Evolutionary conservation across 2,113 vertebrate genomes (phyloP).

Genomic region (sheep (Ovis aries)): DNA sequence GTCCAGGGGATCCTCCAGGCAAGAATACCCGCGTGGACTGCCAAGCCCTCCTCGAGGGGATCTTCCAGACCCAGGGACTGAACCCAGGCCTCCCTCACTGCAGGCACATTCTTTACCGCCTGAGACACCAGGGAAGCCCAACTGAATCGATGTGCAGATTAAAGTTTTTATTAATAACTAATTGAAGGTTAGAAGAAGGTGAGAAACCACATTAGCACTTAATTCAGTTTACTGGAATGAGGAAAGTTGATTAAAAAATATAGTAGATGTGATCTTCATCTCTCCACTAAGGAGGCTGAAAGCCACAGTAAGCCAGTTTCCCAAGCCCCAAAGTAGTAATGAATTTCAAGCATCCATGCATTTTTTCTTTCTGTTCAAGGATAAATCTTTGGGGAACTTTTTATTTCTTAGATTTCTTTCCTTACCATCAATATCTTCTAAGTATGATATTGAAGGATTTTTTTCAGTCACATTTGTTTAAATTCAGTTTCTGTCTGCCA

Average conservation of each 20-base stretch:
- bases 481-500: background rate
- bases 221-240: background rate
- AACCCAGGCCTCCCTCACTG: background rate
- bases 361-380: background rate
- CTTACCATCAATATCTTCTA: background rate
- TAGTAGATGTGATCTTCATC: background rate
- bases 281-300: background rate
- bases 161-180: slow-evolving; percentile 8
- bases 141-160: background rate
- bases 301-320: background rate
- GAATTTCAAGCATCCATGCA: background rate
- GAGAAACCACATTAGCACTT: background rate
- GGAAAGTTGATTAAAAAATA: background rate
- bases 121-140: background rate
- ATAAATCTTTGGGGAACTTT: background rate
- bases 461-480: background rate
- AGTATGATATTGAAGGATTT: background rate
- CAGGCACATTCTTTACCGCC: background rate
- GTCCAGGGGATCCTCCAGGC: background rate
- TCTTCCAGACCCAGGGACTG: background rate
- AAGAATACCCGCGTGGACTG: rapidly evolving
- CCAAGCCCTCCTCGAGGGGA: background rate
- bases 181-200: background rate
- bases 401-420: background rate
- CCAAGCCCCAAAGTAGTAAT: background rate